Conservation (phyloP, 37 sponge, comb jelly and placozoan genomes). For the Beroe forskalii region DNA sequence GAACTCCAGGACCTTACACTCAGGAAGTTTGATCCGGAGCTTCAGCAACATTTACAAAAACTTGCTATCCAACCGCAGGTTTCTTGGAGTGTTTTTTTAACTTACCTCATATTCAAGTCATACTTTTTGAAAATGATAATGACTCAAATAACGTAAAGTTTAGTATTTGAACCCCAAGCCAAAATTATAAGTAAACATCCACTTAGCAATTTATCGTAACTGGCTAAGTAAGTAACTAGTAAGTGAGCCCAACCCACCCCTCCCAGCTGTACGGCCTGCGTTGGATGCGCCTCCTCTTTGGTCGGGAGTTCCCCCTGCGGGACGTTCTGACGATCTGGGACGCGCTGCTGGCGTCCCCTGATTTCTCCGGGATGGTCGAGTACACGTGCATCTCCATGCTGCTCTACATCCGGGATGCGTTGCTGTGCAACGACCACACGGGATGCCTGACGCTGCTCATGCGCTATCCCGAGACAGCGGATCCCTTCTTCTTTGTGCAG, state of each 20-base stretch:
- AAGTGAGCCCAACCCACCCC: too few relatives aligned
- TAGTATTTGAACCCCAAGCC: too few relatives aligned
- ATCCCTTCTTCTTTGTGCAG: conserved; percentile 79
- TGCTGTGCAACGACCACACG: conserved; percentile 81
- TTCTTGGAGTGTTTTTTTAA: too few relatives aligned
- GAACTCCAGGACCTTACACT: conserved; percentile 82
- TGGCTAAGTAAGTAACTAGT: too few relatives aligned
- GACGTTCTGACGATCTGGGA: conserved; percentile 93
- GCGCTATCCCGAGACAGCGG: conserved; percentile 76
- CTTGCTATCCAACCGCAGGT: conserved; percentile 87
- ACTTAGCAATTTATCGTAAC: too few relatives aligned
- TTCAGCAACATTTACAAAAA: conserved; percentile 73
- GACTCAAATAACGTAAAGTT: too few relatives aligned
- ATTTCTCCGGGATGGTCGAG: conserved; percentile 75
- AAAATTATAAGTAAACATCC: too few relatives aligned
- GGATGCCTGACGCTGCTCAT: conserved; percentile 82
- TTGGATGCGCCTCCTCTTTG: conserved; percentile 93
- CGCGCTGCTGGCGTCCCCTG: conserved; percentile 86
- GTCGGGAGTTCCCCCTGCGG: conserved; percentile 90
- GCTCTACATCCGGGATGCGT: conserved; percentile 80
- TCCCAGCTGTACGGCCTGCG: conserved; percentile 64
- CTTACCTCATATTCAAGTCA: too few relatives aligned
- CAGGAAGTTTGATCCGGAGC: conserved; percentile 77
- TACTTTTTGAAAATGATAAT: too few relatives aligned
- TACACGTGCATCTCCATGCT: conserved; percentile 92